These are phyloP conservation scores for Chrysopilus asiliformis DNA, from an alignment of 2,888 invertebrate species.

Conservation along the genomic window DNA sequence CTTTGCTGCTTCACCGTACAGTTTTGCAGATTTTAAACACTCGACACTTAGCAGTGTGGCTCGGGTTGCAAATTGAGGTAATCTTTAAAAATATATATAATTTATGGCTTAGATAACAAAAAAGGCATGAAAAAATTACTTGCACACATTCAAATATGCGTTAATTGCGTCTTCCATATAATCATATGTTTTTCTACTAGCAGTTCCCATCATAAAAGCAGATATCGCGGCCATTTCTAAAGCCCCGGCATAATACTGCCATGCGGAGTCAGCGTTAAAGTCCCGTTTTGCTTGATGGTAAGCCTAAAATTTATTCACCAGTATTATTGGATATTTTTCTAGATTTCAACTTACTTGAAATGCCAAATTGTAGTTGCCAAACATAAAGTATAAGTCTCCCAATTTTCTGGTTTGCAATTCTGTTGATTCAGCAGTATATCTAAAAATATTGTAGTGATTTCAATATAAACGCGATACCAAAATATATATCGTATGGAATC, in stretches of 20 bases:
- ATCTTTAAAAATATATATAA: slow-evolving; percentile 46
- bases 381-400: slow-evolving; percentile 93
- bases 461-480: not conserved
- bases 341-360: slow-evolving; percentile 44
- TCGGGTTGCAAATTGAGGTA: slow-evolving; percentile 84
- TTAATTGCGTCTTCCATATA: slow-evolving; percentile 93
- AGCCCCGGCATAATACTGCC: slow-evolving; percentile 94
- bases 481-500: too few relatives aligned
- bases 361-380: slow-evolving; percentile 83
- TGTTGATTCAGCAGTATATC: slow-evolving; percentile 69
- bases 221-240: slow-evolving; percentile 91
- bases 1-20: slow-evolving; percentile 86
- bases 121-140: slow-evolving; percentile 45
- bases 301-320: slow-evolving; percentile 32
- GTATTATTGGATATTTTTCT: not conserved
- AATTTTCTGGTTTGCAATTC: slow-evolving; percentile 87
- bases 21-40: slow-evolving; percentile 62
- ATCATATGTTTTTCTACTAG: slow-evolving; percentile 62
- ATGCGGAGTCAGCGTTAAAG: slow-evolving; percentile 92
- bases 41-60: slow-evolving; percentile 82
- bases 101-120: too few relatives aligned
- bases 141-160: slow-evolving; percentile 82
- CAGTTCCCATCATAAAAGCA: slow-evolving; percentile 76
- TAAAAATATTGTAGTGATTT: slow-evolving; percentile 23
- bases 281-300: slow-evolving; percentile 97